Evolutionary conservation across 1,140 invertebrate genomes (phyloP).

Genomic region (Halesus radiatus): DNA sequence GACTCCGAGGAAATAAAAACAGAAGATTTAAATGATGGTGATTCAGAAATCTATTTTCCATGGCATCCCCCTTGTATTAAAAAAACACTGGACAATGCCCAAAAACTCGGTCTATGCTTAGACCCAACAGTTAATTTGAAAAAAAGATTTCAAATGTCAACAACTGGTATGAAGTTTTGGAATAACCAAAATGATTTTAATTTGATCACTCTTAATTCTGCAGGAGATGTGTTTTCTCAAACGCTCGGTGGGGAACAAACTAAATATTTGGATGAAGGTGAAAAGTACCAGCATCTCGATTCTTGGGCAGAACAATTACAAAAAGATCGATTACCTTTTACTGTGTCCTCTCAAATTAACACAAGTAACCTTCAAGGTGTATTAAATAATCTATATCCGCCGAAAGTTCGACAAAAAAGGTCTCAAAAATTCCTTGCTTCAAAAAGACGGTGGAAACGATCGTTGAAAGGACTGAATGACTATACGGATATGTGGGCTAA

Average conservation of each 20-base stretch:
- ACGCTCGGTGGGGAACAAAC: background rate
- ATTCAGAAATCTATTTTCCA: conserved; percentile 37
- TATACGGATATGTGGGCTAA: conserved; percentile 49
- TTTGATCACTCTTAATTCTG: conserved; percentile 42
- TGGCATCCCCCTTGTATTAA: conserved; percentile 29
- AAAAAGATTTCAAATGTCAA: conserved; percentile 41
- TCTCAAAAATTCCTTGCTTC: conserved; percentile 1
- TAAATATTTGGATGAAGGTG: background rate
- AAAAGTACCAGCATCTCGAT: background rate
- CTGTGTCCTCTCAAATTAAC: conserved; percentile 29
- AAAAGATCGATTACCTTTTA: conserved; percentile 32
- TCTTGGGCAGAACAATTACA: conserved; percentile 22
- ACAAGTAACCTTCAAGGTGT: conserved; percentile 6
- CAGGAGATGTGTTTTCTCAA: conserved; percentile 52
- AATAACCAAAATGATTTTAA: background rate
- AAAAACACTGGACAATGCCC: conserved; percentile 39
- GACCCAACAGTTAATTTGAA: conserved; percentile 47
- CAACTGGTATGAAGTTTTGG: conserved; percentile 30
- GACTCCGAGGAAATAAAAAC: background rate
- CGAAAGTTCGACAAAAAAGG: background rate
- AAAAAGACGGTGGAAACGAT: conserved; percentile 41
- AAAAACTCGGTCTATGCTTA: conserved; percentile 44
- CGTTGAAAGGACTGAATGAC: conserved; percentile 29
- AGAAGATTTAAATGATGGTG: background rate
- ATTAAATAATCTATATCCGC: conserved; percentile 6